phyloP scores from a whole-genome alignment of 1,140 invertebrate genomes.

The Drosophila tropicalis region DNA sequence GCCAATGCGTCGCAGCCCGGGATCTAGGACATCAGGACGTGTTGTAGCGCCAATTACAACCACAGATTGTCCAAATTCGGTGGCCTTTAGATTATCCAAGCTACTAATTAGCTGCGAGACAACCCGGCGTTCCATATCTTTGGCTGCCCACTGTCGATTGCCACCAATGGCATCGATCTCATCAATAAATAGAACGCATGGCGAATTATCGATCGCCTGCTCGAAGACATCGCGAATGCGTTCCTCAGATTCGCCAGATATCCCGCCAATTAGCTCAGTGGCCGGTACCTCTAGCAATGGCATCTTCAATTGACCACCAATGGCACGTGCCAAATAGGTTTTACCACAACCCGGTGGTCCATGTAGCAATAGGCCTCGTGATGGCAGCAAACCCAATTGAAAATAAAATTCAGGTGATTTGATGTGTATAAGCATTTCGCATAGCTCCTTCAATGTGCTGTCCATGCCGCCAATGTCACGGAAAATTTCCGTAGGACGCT shows the following conservation, averaged over 20 bases:
- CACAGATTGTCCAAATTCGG: conserved; percentile 88
- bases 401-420: conserved; percentile 92
- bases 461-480: conserved; percentile 90
- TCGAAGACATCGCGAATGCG: conserved; percentile 96
- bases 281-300: conserved; percentile 94
- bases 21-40: conserved; percentile 95
- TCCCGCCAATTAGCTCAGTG: conserved; percentile 96
- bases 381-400: conserved; percentile 89
- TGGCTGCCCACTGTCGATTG: conserved; percentile 93
- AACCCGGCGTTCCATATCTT: conserved; percentile 97
- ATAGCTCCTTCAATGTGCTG: conserved; percentile 89
- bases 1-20: conserved; percentile 94
- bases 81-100: conserved; percentile 90
- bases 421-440: conserved; percentile 91
- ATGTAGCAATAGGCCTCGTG: conserved; percentile 89
- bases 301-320: conserved; percentile 92
- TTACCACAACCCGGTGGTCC: conserved; percentile 71
- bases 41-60: conserved; percentile 98
- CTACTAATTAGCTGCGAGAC: conserved; percentile 95
- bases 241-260: conserved; percentile 98
- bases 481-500: conserved; percentile 83
- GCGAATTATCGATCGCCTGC: conserved; percentile 88
- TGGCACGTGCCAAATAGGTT: conserved; percentile 92
- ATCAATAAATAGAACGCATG: conserved; percentile 96
- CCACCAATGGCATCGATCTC: conserved; percentile 96